Evolutionary conservation across 1,140 invertebrate species (phyloP).

Genomic region (Ceratina australensis): DNA sequence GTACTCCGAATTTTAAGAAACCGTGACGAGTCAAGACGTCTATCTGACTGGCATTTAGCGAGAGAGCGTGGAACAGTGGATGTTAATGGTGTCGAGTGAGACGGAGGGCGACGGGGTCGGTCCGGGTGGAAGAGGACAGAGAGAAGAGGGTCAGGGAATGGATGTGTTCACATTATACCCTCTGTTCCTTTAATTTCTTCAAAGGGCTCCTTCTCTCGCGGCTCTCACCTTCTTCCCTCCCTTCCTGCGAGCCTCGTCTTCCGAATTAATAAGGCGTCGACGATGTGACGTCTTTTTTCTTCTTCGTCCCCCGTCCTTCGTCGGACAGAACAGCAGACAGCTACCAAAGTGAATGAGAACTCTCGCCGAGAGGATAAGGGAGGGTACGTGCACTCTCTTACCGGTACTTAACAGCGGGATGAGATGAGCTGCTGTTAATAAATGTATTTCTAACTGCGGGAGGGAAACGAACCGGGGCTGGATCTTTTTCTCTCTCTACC

Average conservation of each 20-base stretch:
- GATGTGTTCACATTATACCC: conserved; percentile 79
- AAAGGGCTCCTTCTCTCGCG: conserved; percentile 67
- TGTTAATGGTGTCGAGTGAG: conserved; percentile 71
- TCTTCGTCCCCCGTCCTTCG: conserved; percentile 29
- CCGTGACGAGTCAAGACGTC: conserved; percentile 77
- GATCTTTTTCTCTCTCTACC: neutral
- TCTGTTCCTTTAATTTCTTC: conserved; percentile 80
- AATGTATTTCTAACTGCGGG: conserved; percentile 73
- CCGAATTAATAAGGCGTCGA: conserved; percentile 79
- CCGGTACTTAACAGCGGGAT: conserved; percentile 57
- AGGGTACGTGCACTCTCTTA: conserved; percentile 57
- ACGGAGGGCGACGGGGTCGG: conserved; percentile 50
- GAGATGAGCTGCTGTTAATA: conserved; percentile 72
- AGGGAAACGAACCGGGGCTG: neutral
- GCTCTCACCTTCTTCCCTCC: conserved; percentile 40
- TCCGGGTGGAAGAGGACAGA: neutral
- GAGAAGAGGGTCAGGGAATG: conserved; percentile 66
- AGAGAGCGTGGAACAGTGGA: conserved; percentile 66
- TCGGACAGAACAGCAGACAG: conserved; percentile 71
- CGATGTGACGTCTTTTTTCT: conserved; percentile 77
- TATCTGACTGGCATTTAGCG: conserved; percentile 75
- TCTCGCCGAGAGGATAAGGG: conserved; percentile 64
- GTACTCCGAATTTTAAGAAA: conserved; percentile 74
- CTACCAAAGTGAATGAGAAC: conserved; percentile 73
- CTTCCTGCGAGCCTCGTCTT: conserved; percentile 42